Percentiles rank a stretch among this genome's conserved stretches.
Conservation (phyloP, 2,797 vertebrate species). For the Tragelaphus eurycerus region DNA sequence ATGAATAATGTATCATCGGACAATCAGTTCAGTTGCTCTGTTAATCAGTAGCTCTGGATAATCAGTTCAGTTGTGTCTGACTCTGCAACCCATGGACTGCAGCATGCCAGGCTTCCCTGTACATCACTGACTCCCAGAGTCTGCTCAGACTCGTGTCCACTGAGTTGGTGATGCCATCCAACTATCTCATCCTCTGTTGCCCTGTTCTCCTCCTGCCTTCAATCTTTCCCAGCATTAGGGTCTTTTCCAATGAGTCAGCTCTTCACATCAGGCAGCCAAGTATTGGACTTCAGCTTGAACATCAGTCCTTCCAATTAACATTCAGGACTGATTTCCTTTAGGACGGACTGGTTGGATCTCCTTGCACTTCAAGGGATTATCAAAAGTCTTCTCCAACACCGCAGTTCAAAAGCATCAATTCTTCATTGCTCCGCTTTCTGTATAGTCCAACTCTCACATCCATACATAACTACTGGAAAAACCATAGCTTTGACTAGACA, state of each 20-base stretch:
- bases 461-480: not conserved
- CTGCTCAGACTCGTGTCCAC: not conserved
- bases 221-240: not conserved
- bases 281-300: not conserved
- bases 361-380: not conserved
- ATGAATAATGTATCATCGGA: not conserved
- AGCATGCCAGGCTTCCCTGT: not conserved
- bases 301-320: not conserved
- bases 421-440: accelerated
- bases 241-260: not conserved
- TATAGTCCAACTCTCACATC: not conserved
- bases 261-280: not conserved
- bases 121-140: not conserved
- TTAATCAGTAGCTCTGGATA: not conserved
- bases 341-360: not conserved
- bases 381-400: not conserved
- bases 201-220: not conserved
- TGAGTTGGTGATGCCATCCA: not conserved
- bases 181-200: not conserved
- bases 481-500: not conserved
- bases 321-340: not conserved
- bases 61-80: not conserved
- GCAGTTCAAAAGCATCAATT: not conserved
- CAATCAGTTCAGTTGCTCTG: not conserved
- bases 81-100: not conserved